Evolutionary conservation across 2,113 vertebrate species (phyloP), one percentile per base, ranked within the genome.

Genomic region (Myotis brandtii): DNA sequence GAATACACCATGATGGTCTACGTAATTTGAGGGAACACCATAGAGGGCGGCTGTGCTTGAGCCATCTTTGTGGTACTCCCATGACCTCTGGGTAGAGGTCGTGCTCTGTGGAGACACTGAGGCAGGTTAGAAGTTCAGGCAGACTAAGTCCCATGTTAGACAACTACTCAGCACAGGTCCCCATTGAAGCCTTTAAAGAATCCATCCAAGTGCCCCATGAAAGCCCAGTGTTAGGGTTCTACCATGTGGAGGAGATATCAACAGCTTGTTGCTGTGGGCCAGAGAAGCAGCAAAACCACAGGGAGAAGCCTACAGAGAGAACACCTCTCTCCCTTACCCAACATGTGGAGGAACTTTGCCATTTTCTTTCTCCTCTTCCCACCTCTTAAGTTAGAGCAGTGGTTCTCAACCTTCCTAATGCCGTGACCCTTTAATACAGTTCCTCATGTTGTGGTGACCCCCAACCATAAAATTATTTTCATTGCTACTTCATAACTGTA

Each of bases 181-280:
- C 40, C n/a, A 11, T 6, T 4, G 66, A 54, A 72, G 14, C 3
- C 46, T 37, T 83, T n/a, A 18, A 72, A 82, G 62, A 86, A 81
- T 46, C n/a, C 48, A 52, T 0, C 14, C 12, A 4, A 0, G 23
- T 18, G 13, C 9, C 27, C 46, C 52, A 17, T 0, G 18, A 46
- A 32, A 62, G 46, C 20, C 34, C 48, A 54, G 32, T 2, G 6
- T 27, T 32, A 84, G 52, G 48, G 52, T n/a, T 20, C 37, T 20
- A 11, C 18, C 0, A 0, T 2, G 8, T 27, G 43, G 27, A 83
- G 10, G 43, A 0, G 2, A 85, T 5, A 50, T 12, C 25, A 37
- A 54, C 2, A 34, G 23, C 27, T 79, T 25, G 0, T 5, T n/a
- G 16, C 20, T 25, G 1, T 5, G 40, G 50, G 30, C 20, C 40